phyloP scores from a whole-genome alignment of 2,113 vertebrate genomes.

The Scartelaos histophorus region DNA sequence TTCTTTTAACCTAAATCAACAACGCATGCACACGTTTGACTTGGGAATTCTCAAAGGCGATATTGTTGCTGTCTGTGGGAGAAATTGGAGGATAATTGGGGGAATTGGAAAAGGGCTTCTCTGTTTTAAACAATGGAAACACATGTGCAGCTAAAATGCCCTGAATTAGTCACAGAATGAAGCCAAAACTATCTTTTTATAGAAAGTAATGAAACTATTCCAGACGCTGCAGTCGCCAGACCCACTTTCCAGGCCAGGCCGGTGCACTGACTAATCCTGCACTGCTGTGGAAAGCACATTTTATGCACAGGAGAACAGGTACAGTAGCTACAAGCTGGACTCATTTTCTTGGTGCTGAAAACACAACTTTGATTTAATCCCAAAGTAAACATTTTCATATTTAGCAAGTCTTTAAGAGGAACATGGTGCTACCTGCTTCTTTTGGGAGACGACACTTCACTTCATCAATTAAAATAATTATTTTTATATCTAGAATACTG shows the following conservation, averaged over 20 bases:
- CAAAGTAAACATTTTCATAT: no score
- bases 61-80: constrained; percentile 20
- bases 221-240: constrained; percentile 11
- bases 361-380: no score
- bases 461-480: no score
- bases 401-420: no score
- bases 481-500: no score
- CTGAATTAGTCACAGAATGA: constrained; percentile 55
- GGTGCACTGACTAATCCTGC: constrained; percentile 54
- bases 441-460: no score
- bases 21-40: constrained; percentile 29
- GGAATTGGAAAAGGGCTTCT: constrained; percentile 25
- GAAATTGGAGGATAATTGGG: constrained; percentile 49
- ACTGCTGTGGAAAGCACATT: background rate
- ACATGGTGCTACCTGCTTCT: no score
- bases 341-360: background rate
- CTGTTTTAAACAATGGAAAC: constrained; percentile 65
- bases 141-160: constrained; percentile 65
- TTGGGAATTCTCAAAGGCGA: background rate
- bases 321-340: background rate
- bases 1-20: constrained; percentile 23
- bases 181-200: constrained; percentile 64
- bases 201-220: constrained; percentile 53
- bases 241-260: constrained; percentile 41
- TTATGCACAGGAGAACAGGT: background rate